Conservation (phyloP, 1,140 invertebrate species). For the Pachypsylla venusta region DNA sequence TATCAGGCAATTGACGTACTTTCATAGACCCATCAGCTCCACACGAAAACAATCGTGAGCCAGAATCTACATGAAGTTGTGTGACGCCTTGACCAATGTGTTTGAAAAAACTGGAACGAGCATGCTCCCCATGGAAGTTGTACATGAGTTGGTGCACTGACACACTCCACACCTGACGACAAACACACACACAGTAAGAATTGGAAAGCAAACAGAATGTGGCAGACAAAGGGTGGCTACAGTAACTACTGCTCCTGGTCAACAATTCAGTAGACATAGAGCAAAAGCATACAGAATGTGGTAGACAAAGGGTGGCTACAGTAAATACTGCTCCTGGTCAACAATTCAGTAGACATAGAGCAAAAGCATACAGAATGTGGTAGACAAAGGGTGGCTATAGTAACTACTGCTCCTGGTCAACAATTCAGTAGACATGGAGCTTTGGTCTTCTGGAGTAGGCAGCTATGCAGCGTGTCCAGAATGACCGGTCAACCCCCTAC, state of each 20-base stretch:
- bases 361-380: too few species aligned
- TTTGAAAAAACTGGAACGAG: slow-evolving; percentile 83
- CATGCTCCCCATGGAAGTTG: slow-evolving; percentile 84
- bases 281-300: background rate
- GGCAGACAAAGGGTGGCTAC: background rate
- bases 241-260: background rate
- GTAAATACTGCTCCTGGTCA: too few species aligned
- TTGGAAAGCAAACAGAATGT: background rate
- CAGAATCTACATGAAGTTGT: slow-evolving; percentile 77
- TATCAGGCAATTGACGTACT: background rate
- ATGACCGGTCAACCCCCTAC: too few species aligned
- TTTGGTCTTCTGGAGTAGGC: too few species aligned
- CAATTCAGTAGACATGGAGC: too few species aligned
- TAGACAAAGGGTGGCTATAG: too few species aligned
- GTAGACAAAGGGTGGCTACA: background rate
- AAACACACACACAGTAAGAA: too few species aligned
- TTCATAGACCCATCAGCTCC: slow-evolving; percentile 98
- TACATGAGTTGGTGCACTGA: slow-evolving; percentile 66
- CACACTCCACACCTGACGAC: slow-evolving; percentile 82
- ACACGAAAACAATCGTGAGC: slow-evolving; percentile 84
- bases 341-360: too few species aligned
- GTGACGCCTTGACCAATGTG: slow-evolving; percentile 93
- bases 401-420: too few species aligned
- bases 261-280: slow-evolving; percentile 8
- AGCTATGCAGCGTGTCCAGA: too few species aligned